A percentile compares a stretch with the other conserved stretches of the same genome.
Evolutionary conservation across 2,113 vertebrate species (phyloP).

Genomic region (Boulengerochromis microlepis): DNA sequence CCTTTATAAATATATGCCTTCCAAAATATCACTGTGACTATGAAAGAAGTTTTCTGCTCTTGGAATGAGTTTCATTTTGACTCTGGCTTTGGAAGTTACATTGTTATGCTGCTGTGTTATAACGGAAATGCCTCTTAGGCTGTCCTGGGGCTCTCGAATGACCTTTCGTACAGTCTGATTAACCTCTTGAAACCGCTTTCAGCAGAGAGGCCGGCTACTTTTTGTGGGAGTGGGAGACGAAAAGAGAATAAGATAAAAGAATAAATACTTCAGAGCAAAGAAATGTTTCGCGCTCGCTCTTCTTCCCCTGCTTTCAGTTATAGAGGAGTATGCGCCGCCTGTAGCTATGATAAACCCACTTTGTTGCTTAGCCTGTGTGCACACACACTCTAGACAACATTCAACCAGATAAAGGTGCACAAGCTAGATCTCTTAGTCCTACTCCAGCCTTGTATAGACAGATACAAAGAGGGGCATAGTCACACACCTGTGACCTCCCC

Average conservation of each 20-base stretch:
- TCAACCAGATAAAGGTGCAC: not conserved
- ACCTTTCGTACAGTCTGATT: not conserved
- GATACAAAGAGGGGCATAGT: not conserved
- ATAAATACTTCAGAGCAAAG: not conserved
- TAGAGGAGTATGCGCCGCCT: not conserved
- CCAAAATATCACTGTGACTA: not conserved
- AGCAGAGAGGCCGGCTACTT: not conserved
- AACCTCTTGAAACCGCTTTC: not conserved
- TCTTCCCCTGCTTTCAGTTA: not conserved
- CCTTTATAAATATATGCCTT: not conserved
- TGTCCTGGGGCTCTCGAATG: not conserved
- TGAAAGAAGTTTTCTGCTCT: not conserved
- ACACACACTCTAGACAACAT: not conserved
- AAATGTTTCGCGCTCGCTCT: not conserved
- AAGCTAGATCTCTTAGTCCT: not conserved
- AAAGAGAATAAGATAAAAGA: not conserved
- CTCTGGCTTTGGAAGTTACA: not conserved
- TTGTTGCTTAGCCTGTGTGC: not conserved
- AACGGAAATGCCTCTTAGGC: not conserved
- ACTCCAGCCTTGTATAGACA: not conserved
- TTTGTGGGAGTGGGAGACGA: not conserved
- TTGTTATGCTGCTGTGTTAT: not conserved
- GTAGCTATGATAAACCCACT: not conserved
- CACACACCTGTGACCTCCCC: constrained; percentile 10
- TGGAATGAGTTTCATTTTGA: not conserved